Evolutionary conservation across 1,140 invertebrate genomes (phyloP), one percentile per base, ranked within the genome.

Genomic region (Stenopsyche tienmushanensis): DNA sequence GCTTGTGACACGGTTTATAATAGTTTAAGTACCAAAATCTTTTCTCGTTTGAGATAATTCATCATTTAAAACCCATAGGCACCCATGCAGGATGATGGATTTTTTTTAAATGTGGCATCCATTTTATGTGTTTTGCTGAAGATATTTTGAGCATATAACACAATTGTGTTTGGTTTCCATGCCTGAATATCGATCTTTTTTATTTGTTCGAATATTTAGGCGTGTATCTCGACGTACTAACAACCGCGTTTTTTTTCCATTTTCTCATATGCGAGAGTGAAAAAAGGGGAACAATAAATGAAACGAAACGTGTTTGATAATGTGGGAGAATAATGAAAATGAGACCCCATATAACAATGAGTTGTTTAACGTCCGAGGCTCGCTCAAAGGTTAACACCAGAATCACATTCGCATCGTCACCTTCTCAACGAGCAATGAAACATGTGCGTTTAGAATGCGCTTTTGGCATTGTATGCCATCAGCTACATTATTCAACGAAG

Each of bases 211-310:
- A n/a, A n/a, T n/a, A n/a, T n/a, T n/a, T n/a, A n/a, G n/a, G n/a
- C n/a, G n/a, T n/a, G n/a, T n/a, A n/a, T n/a, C n/a, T n/a, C n/a
- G n/a, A n/a, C n/a, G n/a, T n/a, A n/a, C n/a, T n/a, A n/a, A n/a
- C n/a, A n/a, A n/a, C n/a, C n/a, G n/a, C 44, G 17, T 45, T 45
- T 45, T 45, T 45, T 45, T 8, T 9, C 17, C 44, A 9, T 17
- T 8, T 13, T 34, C 29, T 7, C 29, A 34, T 34, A 13, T 34
- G 34, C 45, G 65, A 66, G 65, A 66, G 65, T 66, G 65, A 66
- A 66, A 66, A 66, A 62, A n/a, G n/a, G 42, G 44, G 23, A 62
- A 66, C 65, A 66, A 66, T 66, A 66, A 66, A 66, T 66, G 65
- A 66, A 66, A 66, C 65, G 65, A 66, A 66, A 66, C 65, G 65